Evolutionary conservation across 2,888 invertebrate genomes (phyloP), one percentile per base, ranked within the genome.

Genomic region (Barypeithes pellucidus): DNA sequence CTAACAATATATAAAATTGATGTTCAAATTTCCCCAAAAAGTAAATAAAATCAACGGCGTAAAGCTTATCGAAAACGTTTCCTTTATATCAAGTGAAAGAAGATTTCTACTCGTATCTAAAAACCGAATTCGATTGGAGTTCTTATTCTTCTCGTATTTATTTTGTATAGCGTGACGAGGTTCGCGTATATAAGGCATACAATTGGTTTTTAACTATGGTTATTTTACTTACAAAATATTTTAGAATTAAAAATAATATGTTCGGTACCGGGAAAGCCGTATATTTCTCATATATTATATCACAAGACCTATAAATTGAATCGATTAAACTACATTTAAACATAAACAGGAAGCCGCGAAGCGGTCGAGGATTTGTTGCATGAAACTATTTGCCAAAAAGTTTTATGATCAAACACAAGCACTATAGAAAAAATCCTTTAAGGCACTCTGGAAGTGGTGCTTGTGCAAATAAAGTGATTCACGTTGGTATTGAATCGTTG

Each of bases 41-140:
- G 63, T 65, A 65, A 65, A 65, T 65, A 65, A 50, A 65, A 65
- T 65, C 63, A 67, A 45, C 65, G 54, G 16, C 24, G 69, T 52
- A 63, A 50, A 62, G 69, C 69, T 70, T 62, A 70, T 70, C 69
- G 41, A 52, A 52, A 70, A 62, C 54, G 69, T 70, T 70, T 70
- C 69, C 69, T 70, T 70, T 70, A 62, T 70, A 29, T 54, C 52
- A 54, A 43, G 62, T 45, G 36, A 70, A 70, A 62, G 69, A 70
- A 54, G 50, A 61, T 62, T 62, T 59, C 45, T 70, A 50, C 69
- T 62, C 63, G n/a, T 70, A 70, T 70, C 54, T 62, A 63, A 62
- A 70, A 70, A 54, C 62, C 43, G 54, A 62, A 62, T 62, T 43
- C 62, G 57, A 63, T 70, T 67, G 59, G 36, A 59, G 29, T 67